Base-by-base conservation (phyloP, 2,888 invertebrate genomes). In the Hemaris fuciformis region DNA sequence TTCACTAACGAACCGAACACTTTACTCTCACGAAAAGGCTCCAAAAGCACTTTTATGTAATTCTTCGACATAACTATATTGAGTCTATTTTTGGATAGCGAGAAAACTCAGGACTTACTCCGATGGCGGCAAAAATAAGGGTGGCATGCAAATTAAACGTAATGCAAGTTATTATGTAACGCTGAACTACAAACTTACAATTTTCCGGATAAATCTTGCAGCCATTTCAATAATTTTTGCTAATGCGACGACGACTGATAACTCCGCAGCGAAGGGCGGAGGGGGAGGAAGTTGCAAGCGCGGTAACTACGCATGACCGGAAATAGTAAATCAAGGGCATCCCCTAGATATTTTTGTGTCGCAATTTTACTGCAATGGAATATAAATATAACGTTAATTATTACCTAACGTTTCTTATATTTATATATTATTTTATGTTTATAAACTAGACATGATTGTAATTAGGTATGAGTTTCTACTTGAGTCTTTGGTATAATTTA, bases 21-120 rank as follows among this genome's bases (percentile, higher is more conserved):
- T 86, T 89, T 91, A 87, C 87, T 91, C 85, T 91, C 91, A 91
- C 88, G 88, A 91, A 91, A 87, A 86, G 91, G 87, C 81, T 91
- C 84, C 87, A 91, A 89, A 85, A 92, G 81, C 83, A 81, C 89
- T 87, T 92, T 92, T 92, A 92, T 92, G 91, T 92, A 92, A 92
- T 92, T 92, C 91, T 75, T 88, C 88, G 92, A 92, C 92, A 92
- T 92, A 91, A 83, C 91, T 91, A 91, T 89, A 88, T 65, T 81
- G 81, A 68, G 80, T 86, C 91, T 92, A 92, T 92, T 92, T 92
- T 92, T 91, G 91, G 92, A 91, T 76, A 68, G 72, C 67, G 76
- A 79, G 79, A 83, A 76, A 76, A 72, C 75, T 74, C 77, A 73
- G 70, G 76, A 75, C 67, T 68, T 73, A 63, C 65, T 79, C 66